Evolutionary conservation across 2,888 invertebrate species (phyloP), one percentile per base, ranked within the genome.

Genomic region (Spilosoma lubricipeda): DNA sequence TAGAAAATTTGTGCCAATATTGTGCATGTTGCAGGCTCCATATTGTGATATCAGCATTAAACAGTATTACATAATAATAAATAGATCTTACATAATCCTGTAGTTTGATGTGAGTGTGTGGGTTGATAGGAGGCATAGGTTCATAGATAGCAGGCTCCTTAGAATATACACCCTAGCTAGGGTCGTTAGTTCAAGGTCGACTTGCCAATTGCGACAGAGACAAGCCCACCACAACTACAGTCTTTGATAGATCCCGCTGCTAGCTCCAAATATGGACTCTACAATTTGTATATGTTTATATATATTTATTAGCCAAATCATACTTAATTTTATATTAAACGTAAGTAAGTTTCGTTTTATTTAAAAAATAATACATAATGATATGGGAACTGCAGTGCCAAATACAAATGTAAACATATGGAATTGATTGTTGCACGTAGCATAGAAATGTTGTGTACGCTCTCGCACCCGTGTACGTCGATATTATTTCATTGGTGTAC

Each of bases 1-100:
- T 73, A 83, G 75, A 79, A 70, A 78, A 68, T 83, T 77, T 79
- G 82, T 85, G 84, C 79, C 80, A 82, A 80, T 79, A 76, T 78
- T 82, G 76, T 45, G 56, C 39, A 76, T 64, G 72, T 77, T 74
- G 39, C 52, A 69, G 69, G 15, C 39, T 56, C 36, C 56, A 27
- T 63, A 27, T 70, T 33, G 30, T 20, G 30, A 52, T 30, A 23
- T 68, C 48, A 67, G 9, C 27, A 23, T 4, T 33, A 13, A 48
- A 52, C 45, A 23, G 27, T 27, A 59, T 27, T 59, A 59, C 3
- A 59, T 27, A 59, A n/a, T 56, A 3, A n/a, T 56, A 56, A 11
- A 27, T 0, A 59, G 59, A 59, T 2, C n/a, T 13, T 4, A 9
- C n/a, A 13, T 27, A 9, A n/a, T 56, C 2, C 27, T 27, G 11